These are phyloP conservation scores for Dipodomys ordii DNA, from an alignment of 2,113 vertebrate genomes.

Conservation along the genomic window DNA sequence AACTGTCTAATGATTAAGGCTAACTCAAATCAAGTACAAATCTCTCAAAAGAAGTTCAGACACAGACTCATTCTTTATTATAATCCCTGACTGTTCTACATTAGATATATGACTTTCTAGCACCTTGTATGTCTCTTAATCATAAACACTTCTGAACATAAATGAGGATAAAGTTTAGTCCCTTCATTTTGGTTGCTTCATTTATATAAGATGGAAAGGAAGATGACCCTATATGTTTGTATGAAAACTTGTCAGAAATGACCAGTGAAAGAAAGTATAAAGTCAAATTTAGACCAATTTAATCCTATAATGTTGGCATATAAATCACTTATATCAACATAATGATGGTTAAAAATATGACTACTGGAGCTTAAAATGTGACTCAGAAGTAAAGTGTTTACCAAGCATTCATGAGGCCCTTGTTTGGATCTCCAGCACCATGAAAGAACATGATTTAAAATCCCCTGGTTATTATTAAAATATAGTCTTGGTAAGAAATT, in stretches of 20 bases:
- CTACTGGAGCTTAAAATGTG: no score
- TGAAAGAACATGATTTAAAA: neutral
- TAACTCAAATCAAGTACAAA: neutral
- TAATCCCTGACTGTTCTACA: neutral
- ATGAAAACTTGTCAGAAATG: neutral
- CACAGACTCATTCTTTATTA: neutral
- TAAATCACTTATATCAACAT: neutral
- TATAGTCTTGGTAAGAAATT: neutral
- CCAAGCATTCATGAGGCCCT: no score
- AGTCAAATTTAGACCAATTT: neutral
- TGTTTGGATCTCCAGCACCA: no score
- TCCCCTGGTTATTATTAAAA: neutral
- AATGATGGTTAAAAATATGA: neutral
- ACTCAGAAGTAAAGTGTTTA: no score
- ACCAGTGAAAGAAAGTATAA: neutral
- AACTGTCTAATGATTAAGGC: neutral
- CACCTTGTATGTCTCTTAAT: neutral
- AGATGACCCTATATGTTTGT: neutral
- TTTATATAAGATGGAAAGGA: neutral
- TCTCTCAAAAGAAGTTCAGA: neutral
- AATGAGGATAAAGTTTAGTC: neutral
- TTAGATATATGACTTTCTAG: no score
- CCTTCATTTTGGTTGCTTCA: neutral
- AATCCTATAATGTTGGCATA: no score
- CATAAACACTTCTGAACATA: neutral